phyloP scores from a whole-genome alignment of 1,140 invertebrate species.

The Cardiocondyla obscurior region DNA sequence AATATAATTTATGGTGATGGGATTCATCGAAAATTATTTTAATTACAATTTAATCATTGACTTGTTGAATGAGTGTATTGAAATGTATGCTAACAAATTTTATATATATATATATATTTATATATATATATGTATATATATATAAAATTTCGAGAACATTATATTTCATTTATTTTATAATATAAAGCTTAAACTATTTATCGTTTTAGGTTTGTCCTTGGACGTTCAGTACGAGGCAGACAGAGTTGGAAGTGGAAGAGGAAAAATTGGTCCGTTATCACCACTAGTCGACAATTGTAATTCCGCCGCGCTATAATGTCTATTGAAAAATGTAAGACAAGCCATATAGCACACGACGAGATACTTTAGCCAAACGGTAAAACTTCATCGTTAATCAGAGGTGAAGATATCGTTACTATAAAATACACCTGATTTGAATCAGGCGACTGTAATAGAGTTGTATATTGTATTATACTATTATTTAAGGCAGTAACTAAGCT shows the following conservation, averaged over 20 bases:
- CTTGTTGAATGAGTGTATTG: neutral
- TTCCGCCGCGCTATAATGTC: conserved; percentile 87
- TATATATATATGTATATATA: neutral
- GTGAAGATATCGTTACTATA: conserved; percentile 49
- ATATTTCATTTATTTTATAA: neutral
- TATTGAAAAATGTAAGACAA: conserved; percentile 59
- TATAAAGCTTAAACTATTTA: neutral
- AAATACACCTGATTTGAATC: conserved; percentile 63
- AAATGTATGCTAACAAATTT: neutral
- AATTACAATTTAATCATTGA: neutral
- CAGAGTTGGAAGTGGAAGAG: conserved; percentile 86
- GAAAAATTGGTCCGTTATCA: conserved; percentile 90
- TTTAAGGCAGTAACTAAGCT: conserved; percentile 70
- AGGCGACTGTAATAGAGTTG: conserved; percentile 64
- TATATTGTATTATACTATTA: conserved; percentile 73
- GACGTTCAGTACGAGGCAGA: conserved; percentile 92
- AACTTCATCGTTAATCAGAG: conserved; percentile 49
- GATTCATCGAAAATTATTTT: conserved; percentile 64
- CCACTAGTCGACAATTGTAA: conserved; percentile 90
- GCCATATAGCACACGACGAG: conserved; percentile 33
- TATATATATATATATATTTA: neutral
- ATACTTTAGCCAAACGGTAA: conserved; percentile 57
- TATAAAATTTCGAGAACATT: neutral
- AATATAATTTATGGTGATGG: conserved; percentile 82
- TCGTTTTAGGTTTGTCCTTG: conserved; percentile 86